Evolutionary conservation across 2,888 invertebrate species (phyloP).

Genomic region (Ennomos quercinarius): DNA sequence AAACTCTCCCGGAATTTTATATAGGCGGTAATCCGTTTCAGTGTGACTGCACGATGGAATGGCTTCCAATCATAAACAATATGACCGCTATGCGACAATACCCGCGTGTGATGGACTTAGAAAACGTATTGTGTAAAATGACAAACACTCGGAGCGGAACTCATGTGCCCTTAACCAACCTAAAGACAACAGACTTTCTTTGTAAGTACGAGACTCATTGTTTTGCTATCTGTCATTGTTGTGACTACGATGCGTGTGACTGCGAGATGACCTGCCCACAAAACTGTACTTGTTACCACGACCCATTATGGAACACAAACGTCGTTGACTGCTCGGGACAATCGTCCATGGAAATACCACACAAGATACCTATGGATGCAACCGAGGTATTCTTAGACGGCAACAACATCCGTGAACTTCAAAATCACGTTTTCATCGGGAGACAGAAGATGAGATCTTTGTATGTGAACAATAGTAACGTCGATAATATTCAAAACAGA

Average conservation of each 20-base stretch:
- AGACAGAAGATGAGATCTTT: conserved; percentile 94
- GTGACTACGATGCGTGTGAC: conserved; percentile 98
- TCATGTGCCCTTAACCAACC: conserved; percentile 90
- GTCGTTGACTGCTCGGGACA: conserved; percentile 96
- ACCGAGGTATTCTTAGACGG: conserved; percentile 97
- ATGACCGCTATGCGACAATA: conserved; percentile 93
- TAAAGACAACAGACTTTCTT: conserved; percentile 93
- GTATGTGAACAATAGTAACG: conserved; percentile 93
- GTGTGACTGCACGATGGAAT: conserved; percentile 98
- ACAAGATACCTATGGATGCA: conserved; percentile 96
- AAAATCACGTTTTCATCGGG: conserved; percentile 95
- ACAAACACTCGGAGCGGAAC: conserved; percentile 93
- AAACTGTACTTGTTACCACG: conserved; percentile 97
- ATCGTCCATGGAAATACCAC: conserved; percentile 91
- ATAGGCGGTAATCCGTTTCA: conserved; percentile 97
- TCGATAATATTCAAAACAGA: conserved; percentile 94
- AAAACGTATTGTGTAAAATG: conserved; percentile 95
- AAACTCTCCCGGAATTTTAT: conserved; percentile 94
- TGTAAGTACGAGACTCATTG: conserved; percentile 97
- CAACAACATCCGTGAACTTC: conserved; percentile 93
- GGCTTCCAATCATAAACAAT: conserved; percentile 96
- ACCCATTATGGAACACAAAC: conserved; percentile 96
- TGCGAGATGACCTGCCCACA: conserved; percentile 98
- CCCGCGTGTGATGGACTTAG: conserved; percentile 95
- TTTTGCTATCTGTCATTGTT: conserved; percentile 97